Base-by-base conservation (phyloP, 2,113 vertebrate genomes). In the Atherinomorus stipes region DNA sequence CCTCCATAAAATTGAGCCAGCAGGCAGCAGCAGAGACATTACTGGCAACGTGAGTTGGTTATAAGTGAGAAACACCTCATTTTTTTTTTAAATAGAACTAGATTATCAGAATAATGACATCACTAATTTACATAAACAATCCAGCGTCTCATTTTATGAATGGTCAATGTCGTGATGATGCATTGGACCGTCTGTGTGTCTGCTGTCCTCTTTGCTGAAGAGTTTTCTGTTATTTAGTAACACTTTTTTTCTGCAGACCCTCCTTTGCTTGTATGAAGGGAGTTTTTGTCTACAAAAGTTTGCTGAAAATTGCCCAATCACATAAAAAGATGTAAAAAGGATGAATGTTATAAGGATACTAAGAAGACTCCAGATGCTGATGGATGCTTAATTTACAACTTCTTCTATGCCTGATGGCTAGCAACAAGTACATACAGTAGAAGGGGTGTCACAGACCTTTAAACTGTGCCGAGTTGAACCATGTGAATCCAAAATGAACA, bases 131-230 rank as follows among this genome's bases (percentile, higher is more conserved):
- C 42, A 76, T 80, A 53, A 74, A 74, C 69, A 79, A 71, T 69
- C 70, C n/a, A 66, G 71, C 59, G 64, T 68, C 67, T 81, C 37
- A 51, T 58, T 73, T 85, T 42, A 71, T 76, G 63, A 84, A 78
- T 64, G 71, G 51, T 58, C 63, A 3, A 62, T 58, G 57, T 80
- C 12, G 57, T 82, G 85, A 89, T 63, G 83, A 82, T 76, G 78
- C 78, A 71, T 78, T 47, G 23, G 83, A 70, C 83, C 78, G 89
- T 89, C 86, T 89, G 83, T 54, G 78, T 25, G 59, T 54, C 56
- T 74, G 64, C 60, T 79, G 65, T 78, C 57, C 84, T 74, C 59
- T 75, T 76, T 84, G 75, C 75, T 71, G 42, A 63, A 51, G 62
- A 77, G 56, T 59, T 80, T 81, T 81, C 64, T 64, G 61, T 82